Conservation (phyloP, 2,888 invertebrate species). For the Kuschelorhynchus macadamiae region DNA sequence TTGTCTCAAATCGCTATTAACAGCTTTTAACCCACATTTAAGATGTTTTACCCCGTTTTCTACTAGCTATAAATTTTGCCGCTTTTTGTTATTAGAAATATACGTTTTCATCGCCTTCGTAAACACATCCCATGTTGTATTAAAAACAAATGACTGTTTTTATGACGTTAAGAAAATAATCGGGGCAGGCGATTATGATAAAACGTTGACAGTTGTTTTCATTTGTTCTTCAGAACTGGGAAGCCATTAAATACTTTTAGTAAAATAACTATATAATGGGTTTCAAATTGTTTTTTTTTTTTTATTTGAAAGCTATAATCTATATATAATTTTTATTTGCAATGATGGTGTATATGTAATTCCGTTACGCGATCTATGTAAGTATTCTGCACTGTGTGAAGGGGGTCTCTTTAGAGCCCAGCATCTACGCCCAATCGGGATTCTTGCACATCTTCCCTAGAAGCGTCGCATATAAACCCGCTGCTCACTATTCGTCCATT, state of each 20-base stretch:
- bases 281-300: too few relatives aligned
- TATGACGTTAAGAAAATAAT: conserved; percentile 42
- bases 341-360: too few relatives aligned
- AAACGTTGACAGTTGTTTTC: conserved; percentile 42
- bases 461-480: too few relatives aligned
- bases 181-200: conserved; percentile 29
- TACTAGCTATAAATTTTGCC: conserved; percentile 10
- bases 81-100: conserved; percentile 38
- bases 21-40: conserved; percentile 43
- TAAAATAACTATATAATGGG: background rate
- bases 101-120: conserved; percentile 30
- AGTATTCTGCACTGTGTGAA: too few relatives aligned
- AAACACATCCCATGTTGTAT: conserved; percentile 33
- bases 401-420: too few relatives aligned
- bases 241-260: background rate
- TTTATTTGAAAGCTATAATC: too few relatives aligned
- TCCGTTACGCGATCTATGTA: too few relatives aligned
- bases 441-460: too few relatives aligned
- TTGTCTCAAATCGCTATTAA: conserved; percentile 33
- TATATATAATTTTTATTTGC: too few relatives aligned
- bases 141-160: conserved; percentile 40
- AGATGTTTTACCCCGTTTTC: conserved; percentile 35
- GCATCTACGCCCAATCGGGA: too few relatives aligned
- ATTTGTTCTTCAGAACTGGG: conserved; percentile 28
- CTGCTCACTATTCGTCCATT: too few relatives aligned